Base-by-base conservation (phyloP, 2,113 vertebrate genomes). In the Gnathonemus longibarbis region DNA sequence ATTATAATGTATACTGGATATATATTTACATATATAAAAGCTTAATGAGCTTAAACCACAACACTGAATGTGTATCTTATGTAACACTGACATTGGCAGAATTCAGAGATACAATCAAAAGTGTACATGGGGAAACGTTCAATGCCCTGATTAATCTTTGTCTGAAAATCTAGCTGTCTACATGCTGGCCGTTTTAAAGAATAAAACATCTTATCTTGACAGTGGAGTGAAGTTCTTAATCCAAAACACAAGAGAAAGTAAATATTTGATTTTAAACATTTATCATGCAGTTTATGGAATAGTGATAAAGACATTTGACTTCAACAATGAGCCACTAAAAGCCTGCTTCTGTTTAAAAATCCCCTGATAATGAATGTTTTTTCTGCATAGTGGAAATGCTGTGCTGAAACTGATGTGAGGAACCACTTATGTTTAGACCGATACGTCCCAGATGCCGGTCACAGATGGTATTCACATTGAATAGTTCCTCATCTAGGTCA, bases 271-370 rank as follows among this genome's bases (percentile, higher is more conserved):
- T 87, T 52, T 39, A 83, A 52, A 42, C 45, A 74, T 77, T 74
- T 89, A 89, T 77, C 88, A 89, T 50, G 66, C 62, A 77, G 15
- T 80, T 49, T 48, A 89, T 49, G 24, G 45, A 80, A 15, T n/a
- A 50, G n/a, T 53, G 46, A 80, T 52, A 35, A 35, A 45, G 27
- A 52, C 8, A n/a, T 46, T 3, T 89, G 11, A 89, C 15, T 80
- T 49, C 62, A 89, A 42, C 62, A 50, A 35, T 42, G 24, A 31
- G n/a, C 48, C 31, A 66, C 48, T 31, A 52, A 80, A 89, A 89
- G 27, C 31, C 88, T 50, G 66, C 27, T 35, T 70, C 48, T 49
- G 21, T 49, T n/a, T 77, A 42, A 48, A 70, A 48, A 27, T 77
- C 88, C 46, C 3, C 88, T 10, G 88, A 77, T 77, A 77, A 77